A percentile compares a stretch with the other conserved stretches of the same genome.
These are phyloP conservation scores for Kryphioiulus occultus DNA, from an alignment of 2,888 invertebrate genomes.

Conservation along the genomic window DNA sequence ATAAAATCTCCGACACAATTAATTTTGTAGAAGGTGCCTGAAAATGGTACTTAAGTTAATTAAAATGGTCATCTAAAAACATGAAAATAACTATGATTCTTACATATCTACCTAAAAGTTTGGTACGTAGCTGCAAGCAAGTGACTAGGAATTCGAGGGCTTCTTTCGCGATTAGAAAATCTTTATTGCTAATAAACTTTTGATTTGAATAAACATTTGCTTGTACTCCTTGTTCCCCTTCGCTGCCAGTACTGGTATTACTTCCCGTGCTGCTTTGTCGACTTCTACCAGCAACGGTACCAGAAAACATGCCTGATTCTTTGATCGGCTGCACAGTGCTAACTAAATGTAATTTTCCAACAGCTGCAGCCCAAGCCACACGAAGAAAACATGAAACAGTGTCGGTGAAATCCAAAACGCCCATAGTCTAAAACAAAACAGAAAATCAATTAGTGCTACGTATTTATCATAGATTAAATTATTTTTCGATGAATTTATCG, in stretches of 20 bases:
- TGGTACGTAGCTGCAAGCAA: constrained; percentile 62
- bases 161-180: constrained; percentile 63
- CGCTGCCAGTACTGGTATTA: constrained; percentile 63
- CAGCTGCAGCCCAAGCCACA: constrained; percentile 65
- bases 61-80: neutral
- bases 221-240: constrained; percentile 58
- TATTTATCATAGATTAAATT: neutral
- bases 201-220: constrained; percentile 63
- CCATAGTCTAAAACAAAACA: constrained; percentile 60
- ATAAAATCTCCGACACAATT: constrained; percentile 64
- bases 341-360: constrained; percentile 63
- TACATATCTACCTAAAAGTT: constrained; percentile 60
- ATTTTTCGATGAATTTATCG: neutral
- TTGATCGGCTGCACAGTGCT: constrained; percentile 61
- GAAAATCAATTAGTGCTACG: neutral
- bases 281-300: constrained; percentile 58
- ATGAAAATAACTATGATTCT: neutral
- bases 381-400: constrained; percentile 63
- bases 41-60: constrained; percentile 39
- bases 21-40: constrained; percentile 62
- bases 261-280: constrained; percentile 64
- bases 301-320: constrained; percentile 57
- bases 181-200: constrained; percentile 60
- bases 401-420: constrained; percentile 61
- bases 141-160: constrained; percentile 64